phyloP scores from a whole-genome alignment of 2,888 invertebrate species.

The Tyria jacobaeae region DNA sequence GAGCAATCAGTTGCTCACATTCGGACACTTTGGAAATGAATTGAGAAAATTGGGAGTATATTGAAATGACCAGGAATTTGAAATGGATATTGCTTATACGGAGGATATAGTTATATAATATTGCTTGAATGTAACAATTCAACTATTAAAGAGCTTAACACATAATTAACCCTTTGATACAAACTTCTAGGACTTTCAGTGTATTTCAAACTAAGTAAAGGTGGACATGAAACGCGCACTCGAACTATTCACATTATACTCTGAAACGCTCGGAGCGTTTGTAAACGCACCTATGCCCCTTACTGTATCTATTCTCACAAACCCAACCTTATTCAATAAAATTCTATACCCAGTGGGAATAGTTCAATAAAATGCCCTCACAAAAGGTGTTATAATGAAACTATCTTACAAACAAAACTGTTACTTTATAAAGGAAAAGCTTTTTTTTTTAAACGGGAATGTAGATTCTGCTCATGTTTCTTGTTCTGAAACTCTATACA shows the following conservation, averaged over 20 bases:
- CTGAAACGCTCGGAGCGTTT: slow-evolving; percentile 15
- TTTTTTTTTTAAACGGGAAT: slow-evolving; percentile 22
- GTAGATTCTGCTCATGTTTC: slow-evolving; percentile 11
- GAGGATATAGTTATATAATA: no score
- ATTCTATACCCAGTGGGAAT: slow-evolving; percentile 43
- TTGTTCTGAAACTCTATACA: no score
- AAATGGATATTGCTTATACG: no score
- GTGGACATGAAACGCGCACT: slow-evolving; percentile 10
- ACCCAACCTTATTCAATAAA: slow-evolving; percentile 51
- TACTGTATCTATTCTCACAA: slow-evolving; percentile 37
- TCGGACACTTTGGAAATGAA: no score
- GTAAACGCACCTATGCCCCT: slow-evolving; percentile 33
- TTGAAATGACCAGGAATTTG: no score
- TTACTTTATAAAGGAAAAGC: slow-evolving; percentile 41
- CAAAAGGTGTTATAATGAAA: slow-evolving; percentile 52
- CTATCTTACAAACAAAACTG: slow-evolving; percentile 49
- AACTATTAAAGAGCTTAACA: no score
- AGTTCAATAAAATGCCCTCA: slow-evolving; percentile 48
- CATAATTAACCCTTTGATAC: background rate
- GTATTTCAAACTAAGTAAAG: slow-evolving; percentile 10
- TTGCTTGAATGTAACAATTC: no score
- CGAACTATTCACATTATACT: slow-evolving; percentile 26
- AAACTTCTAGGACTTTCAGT: background rate
- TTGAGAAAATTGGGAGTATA: no score
- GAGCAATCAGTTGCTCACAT: no score